A percentile compares a stretch with the other conserved stretches of the same genome.
phyloP scores from a whole-genome alignment of 2,113 vertebrate genomes.

The Ceratotherium simum region DNA sequence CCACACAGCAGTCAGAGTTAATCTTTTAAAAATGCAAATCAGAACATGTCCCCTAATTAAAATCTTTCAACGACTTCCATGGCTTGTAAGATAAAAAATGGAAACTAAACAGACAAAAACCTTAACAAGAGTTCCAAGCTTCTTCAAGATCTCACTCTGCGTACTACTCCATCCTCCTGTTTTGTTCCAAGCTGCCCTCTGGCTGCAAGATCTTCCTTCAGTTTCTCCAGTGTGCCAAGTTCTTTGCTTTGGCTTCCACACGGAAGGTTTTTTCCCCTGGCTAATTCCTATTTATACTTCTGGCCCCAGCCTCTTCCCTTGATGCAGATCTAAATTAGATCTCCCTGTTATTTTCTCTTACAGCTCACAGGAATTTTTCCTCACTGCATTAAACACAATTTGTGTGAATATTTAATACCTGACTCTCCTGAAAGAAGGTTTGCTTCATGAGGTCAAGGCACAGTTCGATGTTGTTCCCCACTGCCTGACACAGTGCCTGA shows the following conservation, averaged over 20 bases:
- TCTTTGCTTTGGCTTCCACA: neutral
- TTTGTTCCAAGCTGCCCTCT: neutral
- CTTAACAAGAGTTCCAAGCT: neutral
- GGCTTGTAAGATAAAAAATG: neutral
- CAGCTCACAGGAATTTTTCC: neutral
- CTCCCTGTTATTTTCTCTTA: neutral
- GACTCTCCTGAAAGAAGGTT: neutral
- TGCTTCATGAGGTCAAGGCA: neutral
- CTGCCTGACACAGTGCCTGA: neutral
- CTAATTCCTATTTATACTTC: neutral
- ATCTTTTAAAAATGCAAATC: slow-evolving; percentile 22
- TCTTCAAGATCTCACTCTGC: neutral
- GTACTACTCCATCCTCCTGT: neutral
- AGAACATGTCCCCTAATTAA: neutral
- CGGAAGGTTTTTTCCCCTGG: neutral
- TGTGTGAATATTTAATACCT: neutral
- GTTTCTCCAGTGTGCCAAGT: neutral
- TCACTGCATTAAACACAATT: slow-evolving; percentile 11
- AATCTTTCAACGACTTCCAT: neutral
- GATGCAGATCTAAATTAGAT: neutral
- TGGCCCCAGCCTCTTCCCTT: neutral
- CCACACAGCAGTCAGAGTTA: neutral
- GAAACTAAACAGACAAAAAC: neutral
- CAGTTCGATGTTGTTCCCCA: neutral
- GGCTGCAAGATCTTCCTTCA: neutral